Evolutionary conservation across 2,888 invertebrate species (phyloP), one percentile per base, ranked within the genome.

Genomic region (Pyrgus malvae): DNA sequence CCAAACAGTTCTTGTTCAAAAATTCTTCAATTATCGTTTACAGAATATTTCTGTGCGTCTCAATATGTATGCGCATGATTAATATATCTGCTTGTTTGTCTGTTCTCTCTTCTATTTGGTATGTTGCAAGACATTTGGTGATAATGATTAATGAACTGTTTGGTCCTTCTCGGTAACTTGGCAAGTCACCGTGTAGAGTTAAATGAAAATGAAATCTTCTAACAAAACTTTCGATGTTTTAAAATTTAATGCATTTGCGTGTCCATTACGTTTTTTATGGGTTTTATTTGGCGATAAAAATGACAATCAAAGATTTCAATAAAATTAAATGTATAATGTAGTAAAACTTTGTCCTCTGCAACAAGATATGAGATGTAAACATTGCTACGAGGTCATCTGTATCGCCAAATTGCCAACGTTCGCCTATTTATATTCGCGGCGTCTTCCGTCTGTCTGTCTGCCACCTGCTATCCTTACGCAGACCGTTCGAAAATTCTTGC

Each of bases 361-460:
- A 74, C 73, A 66, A 70, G 73, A 75, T 69, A 72, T 66, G 72
- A 75, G 54, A 83, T 80, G 85, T 87, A 85, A 87, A 87, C 85
- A 87, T 78, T 80, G 72, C 70, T 76, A 68, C 81, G 86, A 86
- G 86, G 84, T 83, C 82, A 54, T 79, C 70, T 66, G 67, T 80
- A 82, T 82, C 83, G 80, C 82, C 78, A 83, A 85, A 80, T 82
- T 76, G 80, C 83, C 78, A 81, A 76, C 79, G 75, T 72, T 74
- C 68, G 65, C 67, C 82, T 89, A 89, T 87, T 86, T 80, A 77
- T 87, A 87, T 77, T 59, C 67, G 70, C 63, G 65, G 76, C 79
- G 84, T 84, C 84, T 87, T 87, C 86, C 87, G 85, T 81, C 83
- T 80, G 85, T 87, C 85, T 85, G 76, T 77, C 84, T 85, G 83